Conservation (phyloP, 37 sponge, comb jelly and placozoan species). For the Geodia barretti region DNA sequence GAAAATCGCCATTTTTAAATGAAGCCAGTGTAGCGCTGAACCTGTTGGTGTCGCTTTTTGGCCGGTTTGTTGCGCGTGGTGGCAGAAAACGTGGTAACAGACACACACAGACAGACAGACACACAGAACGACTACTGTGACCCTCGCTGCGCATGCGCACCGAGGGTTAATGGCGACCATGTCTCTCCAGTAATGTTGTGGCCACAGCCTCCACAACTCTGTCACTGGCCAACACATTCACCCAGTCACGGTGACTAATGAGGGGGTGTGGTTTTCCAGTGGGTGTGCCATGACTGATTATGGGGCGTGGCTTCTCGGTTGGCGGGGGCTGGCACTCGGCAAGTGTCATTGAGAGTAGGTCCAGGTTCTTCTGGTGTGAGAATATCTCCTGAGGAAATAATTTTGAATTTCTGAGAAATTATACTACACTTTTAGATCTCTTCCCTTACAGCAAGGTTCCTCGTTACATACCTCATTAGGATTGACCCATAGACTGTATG, state of each 20-base stretch:
- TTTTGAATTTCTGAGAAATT: not conserved
- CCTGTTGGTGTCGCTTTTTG: too few species aligned
- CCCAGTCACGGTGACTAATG: not conserved
- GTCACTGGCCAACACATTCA: not conserved
- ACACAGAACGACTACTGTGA: too few species aligned
- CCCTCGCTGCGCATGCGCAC: too few species aligned
- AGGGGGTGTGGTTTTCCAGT: not conserved
- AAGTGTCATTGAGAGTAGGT: not conserved
- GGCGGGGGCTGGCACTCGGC: not conserved
- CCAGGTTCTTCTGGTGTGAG: slow-evolving; percentile 8
- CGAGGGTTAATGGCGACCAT: too few species aligned
- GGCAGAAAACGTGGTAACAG: too few species aligned
- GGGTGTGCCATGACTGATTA: not conserved
- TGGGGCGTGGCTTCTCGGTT: not conserved
- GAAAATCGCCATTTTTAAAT: too few species aligned
- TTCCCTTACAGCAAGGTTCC: not conserved
- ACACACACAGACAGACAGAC: too few species aligned
- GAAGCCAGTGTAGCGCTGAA: too few species aligned
- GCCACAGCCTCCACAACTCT: not conserved
- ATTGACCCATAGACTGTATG: slow-evolving; percentile 48
- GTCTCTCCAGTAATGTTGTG: not conserved
- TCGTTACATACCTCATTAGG: slow-evolving; percentile 86
- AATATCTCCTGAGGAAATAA: slow-evolving; percentile 3
- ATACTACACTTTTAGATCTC: not conserved
- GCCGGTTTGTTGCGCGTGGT: too few species aligned